phyloP scores from a whole-genome alignment of 2,888 invertebrate genomes.

The Venusia cambrica region DNA sequence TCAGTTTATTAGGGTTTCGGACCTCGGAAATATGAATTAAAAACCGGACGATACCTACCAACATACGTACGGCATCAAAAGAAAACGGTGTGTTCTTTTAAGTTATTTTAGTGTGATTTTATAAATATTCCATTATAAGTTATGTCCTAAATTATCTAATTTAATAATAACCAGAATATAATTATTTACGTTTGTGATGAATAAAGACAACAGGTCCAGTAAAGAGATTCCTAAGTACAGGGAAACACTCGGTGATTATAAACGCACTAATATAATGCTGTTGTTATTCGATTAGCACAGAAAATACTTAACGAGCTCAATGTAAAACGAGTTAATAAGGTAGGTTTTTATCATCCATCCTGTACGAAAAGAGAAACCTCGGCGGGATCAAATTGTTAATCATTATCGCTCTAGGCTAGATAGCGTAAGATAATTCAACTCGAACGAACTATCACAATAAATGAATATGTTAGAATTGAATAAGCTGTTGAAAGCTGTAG shows the following conservation, averaged over 20 bases:
- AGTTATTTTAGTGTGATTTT: conserved; percentile 32
- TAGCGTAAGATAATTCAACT: conserved; percentile 54
- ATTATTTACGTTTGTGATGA: conserved; percentile 41
- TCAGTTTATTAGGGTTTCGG: too few species aligned
- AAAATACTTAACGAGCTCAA: conserved; percentile 41
- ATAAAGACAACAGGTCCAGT: conserved; percentile 46
- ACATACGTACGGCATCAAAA: conserved; percentile 17
- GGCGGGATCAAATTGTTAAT: conserved; percentile 66
- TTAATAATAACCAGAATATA: conserved; percentile 25
- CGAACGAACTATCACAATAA: conserved; percentile 60
- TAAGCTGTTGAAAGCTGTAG: conserved; percentile 59
- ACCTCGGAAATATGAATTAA: too few species aligned
- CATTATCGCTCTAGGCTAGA: conserved; percentile 56
- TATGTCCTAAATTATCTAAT: conserved; percentile 29
- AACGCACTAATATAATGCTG: conserved; percentile 43
- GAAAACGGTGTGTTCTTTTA: conserved; percentile 25
- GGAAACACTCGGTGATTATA: conserved; percentile 47
- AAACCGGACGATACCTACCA: too few species aligned
- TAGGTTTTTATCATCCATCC: conserved; percentile 38
- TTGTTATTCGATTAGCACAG: conserved; percentile 34
- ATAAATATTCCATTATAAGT: conserved; percentile 34
- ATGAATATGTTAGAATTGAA: conserved; percentile 38
- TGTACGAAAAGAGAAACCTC: conserved; percentile 45
- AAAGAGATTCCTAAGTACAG: conserved; percentile 55
- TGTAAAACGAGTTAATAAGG: conserved; percentile 37